Base-by-base conservation (phyloP, 2,888 invertebrate species). In the Magallana nippona region DNA sequence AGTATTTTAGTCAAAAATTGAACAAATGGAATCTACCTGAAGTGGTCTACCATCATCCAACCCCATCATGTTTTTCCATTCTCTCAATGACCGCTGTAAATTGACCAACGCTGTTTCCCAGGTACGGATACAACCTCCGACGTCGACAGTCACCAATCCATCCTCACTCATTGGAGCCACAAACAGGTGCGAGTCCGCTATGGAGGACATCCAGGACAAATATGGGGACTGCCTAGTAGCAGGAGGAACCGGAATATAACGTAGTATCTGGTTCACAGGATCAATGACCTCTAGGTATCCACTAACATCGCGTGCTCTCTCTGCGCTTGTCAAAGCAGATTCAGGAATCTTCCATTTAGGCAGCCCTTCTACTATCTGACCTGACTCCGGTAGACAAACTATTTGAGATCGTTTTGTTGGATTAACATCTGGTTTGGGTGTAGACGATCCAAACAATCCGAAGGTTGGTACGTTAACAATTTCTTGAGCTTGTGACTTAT, bases 281-380 rank as follows among this genome's bases (percentile, higher is more conserved):
- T 96, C 96, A 32, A 95, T 94, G n/a, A 96, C 94, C 92, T 96
- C 96, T 83, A 96, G 90, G 89, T 94, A 96, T 19, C 95, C 93
- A 90, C 91, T 90, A 22, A 91, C 82, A 60, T 88, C 55, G 79
- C 22, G 71, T 5, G 83, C 63, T 55, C 79, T 57, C 80, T 86
- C 82, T 93, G 94, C 92, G 81, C 92, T 89, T 17, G 92, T 89
- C 1, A 92, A 83, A 17, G 92, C 90, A 15, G 91, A 91, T 56
- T 92, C 91, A 2, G 94, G 94, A 8, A 93, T 91, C 77, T 92
- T 88, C 90, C 91, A 92, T 8, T 90, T 88, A 2, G 91, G 91
- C 22, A 94, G 60, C 0, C 92, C 90, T 1, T 92, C 89, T 2
- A 94, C 89, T 17, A 94, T 89, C 87, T 94, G 94, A 1, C 93